Evolutionary conservation across 2,113 vertebrate species (phyloP).

Genomic region (Petromus typicus): DNA sequence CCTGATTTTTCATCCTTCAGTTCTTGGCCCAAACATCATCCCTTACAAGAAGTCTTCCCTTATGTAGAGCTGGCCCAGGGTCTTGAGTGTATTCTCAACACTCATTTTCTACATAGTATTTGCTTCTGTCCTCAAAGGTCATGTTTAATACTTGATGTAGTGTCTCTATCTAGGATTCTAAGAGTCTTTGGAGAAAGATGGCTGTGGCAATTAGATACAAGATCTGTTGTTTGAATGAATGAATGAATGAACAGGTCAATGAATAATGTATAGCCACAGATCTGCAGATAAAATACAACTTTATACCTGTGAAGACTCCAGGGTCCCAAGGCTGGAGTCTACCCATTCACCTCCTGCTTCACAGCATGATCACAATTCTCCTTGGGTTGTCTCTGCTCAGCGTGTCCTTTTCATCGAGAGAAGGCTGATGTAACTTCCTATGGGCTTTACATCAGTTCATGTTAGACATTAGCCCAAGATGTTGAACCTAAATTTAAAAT

Average conservation of each 20-base stretch:
- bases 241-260: neutral
- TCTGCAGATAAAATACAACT: neutral
- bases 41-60: neutral
- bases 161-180: neutral
- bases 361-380: neutral
- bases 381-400: neutral
- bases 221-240: neutral
- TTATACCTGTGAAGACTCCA: neutral
- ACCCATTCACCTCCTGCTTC: neutral
- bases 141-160: neutral
- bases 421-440: neutral
- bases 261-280: neutral
- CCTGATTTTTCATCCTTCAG: conserved; percentile 28
- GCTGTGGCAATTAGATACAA: neutral
- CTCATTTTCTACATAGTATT: neutral
- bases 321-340: neutral
- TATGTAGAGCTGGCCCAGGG: neutral
- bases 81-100: neutral
- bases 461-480: neutral
- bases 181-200: neutral
- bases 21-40: neutral
- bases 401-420: neutral
- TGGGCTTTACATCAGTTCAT: neutral
- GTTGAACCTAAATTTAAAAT: conserved; percentile 3
- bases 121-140: neutral